Evolutionary conservation across 2,113 vertebrate genomes (phyloP), one percentile per base, ranked within the genome.

Genomic region (Periophthalmus modestus): DNA sequence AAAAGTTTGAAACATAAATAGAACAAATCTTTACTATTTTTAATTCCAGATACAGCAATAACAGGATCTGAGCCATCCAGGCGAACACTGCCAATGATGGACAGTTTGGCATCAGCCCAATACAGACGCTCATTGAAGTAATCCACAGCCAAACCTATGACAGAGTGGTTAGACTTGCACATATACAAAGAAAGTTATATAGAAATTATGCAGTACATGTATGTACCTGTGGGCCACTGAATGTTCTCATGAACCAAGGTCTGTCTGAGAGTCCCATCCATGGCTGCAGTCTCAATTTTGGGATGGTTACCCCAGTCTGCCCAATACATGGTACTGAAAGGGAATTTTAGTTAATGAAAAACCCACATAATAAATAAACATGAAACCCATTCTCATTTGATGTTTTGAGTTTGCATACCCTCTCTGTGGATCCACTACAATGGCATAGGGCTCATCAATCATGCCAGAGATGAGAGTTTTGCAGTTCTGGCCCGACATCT

Each of bases 261-360:
- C 87, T 98, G 95, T 33, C 97, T 94, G 65, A 97, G 91, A 0
- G 97, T 98, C 4, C 97, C 97, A 0, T 99, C 97, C 97, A 99
- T 98, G 6, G 97, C 95, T 0, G 97, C 97, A 0, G 95, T 98
- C 89, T 99, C 97, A 0, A 99, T 99, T 89, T 99, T 99, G 54
- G 97, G 97, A 70, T 99, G 97, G 80, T 99, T 99, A 1, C 97
- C 97, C 97, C 97, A 99, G 85, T 99, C 97, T 65, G 97, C 96
- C 97, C 97, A 99, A 87, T 99, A 99, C 97, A 99, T 99, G 0
- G 95, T 97, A 12, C 97, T 98, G 75, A 78, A 74, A 3, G 28
- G 34, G 73, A 77, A 67, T 7, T 23, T 1, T 24, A 14, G 9
- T 48, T 3, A 15, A 28, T 47, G 48, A 47, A 47, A 10, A 24